These are phyloP conservation scores for Oenanthe oenanthe DNA, from an alignment of 2,113 vertebrate genomes.

Conservation along the genomic window DNA sequence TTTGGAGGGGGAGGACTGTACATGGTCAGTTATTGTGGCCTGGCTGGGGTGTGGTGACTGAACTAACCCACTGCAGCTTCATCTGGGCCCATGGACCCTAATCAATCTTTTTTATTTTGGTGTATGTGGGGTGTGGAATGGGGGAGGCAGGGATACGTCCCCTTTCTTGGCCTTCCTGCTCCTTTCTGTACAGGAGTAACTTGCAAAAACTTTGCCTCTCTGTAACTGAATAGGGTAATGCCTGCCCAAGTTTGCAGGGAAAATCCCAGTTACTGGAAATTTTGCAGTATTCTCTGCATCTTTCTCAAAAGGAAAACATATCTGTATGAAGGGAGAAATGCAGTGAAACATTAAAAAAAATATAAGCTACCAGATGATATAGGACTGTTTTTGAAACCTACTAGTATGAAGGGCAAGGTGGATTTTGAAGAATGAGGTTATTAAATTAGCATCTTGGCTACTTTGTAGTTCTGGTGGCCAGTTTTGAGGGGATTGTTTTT, in stretches of 20 bases:
- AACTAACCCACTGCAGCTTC: background rate
- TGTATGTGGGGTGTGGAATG: rapidly evolving
- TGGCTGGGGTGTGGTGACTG: background rate
- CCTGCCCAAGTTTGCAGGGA: background rate
- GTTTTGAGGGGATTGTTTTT: background rate
- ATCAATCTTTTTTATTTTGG: background rate
- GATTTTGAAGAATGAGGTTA: constrained; percentile 4
- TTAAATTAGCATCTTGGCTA: constrained; percentile 8
- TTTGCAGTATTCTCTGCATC: background rate
- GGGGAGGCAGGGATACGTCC: rapidly evolving
- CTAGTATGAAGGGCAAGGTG: background rate
- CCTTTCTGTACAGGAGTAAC: background rate
- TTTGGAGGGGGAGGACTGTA: background rate
- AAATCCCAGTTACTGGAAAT: background rate
- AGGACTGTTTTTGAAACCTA: background rate
- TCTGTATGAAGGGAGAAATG: background rate
- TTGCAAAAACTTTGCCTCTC: background rate
- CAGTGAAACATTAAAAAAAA: background rate
- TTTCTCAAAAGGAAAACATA: background rate
- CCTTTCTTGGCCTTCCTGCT: background rate
- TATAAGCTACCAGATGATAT: background rate
- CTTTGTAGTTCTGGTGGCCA: background rate
- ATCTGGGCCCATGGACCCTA: background rate
- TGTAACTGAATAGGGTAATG: background rate
- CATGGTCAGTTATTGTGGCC: background rate